These are phyloP conservation scores for Carduelis carduelis DNA, from an alignment of 2,797 vertebrate species.

Conservation along the genomic window DNA sequence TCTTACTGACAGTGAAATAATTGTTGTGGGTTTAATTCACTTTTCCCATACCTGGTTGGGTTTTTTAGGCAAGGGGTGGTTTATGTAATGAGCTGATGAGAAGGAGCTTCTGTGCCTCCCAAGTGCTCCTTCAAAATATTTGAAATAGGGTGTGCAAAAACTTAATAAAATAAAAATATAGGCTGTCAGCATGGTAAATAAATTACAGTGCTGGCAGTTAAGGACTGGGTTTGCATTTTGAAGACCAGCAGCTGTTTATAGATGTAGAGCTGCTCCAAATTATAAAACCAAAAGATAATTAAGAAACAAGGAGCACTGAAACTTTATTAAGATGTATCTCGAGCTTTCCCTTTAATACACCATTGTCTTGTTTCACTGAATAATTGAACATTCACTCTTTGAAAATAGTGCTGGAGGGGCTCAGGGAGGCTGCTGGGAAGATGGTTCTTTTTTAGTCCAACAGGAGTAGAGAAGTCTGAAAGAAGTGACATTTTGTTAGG, in stretches of 20 bases:
- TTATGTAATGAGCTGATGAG: neutral
- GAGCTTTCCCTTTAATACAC: slow-evolving; percentile 19
- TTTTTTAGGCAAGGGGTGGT: neutral
- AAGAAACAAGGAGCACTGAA: neutral
- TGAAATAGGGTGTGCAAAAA: neutral
- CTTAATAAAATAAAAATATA: neutral
- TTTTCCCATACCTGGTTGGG: neutral
- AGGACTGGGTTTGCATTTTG: neutral
- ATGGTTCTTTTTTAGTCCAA: slow-evolving; percentile 44
- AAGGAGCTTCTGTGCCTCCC: neutral
- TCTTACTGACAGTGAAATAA: neutral
- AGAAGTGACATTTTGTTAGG: slow-evolving; percentile 41
- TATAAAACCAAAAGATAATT: slow-evolving; percentile 28
- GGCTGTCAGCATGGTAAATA: neutral
- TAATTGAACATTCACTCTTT: slow-evolving; percentile 50
- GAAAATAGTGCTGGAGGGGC: slow-evolving; percentile 55
- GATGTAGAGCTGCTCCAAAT: neutral
- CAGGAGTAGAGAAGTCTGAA: slow-evolving; percentile 22
- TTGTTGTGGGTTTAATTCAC: neutral
- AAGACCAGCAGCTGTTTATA: neutral
- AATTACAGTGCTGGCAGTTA: neutral
- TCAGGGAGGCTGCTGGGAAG: slow-evolving; percentile 10
- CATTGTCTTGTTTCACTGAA: slow-evolving; percentile 57
- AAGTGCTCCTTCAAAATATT: neutral
- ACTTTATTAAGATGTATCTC: slow-evolving; percentile 36